Conservation (phyloP, 2,888 invertebrate genomes). For the Dasypogon diadema region DNA sequence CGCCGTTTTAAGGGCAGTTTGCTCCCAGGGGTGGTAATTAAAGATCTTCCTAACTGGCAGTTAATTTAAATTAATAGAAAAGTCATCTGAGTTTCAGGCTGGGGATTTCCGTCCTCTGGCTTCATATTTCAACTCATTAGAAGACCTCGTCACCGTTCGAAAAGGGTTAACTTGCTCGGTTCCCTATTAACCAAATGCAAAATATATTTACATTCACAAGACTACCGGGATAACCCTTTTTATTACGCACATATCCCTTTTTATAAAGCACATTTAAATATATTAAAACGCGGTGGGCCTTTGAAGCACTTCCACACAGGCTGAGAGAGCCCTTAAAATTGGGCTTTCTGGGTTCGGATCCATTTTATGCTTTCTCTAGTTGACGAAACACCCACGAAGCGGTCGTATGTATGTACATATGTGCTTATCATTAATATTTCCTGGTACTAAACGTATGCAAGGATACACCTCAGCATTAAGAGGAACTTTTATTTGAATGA, state of each 20-base stretch:
- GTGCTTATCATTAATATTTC: slow-evolving; percentile 45
- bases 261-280: slow-evolving; percentile 53
- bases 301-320: slow-evolving; percentile 23
- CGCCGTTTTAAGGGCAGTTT: slow-evolving; percentile 47
- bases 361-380: slow-evolving; percentile 34
- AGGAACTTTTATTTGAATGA: slow-evolving; percentile 36
- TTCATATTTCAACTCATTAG: slow-evolving; percentile 52
- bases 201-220: slow-evolving; percentile 39
- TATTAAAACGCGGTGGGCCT: slow-evolving; percentile 53
- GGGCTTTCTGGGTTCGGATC: slow-evolving; percentile 46
- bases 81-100: slow-evolving; percentile 55
- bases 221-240: slow-evolving; percentile 42
- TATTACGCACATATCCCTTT: slow-evolving; percentile 53
- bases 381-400: slow-evolving; percentile 38
- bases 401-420: slow-evolving; percentile 16
- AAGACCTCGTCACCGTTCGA: slow-evolving; percentile 1
- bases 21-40: slow-evolving; percentile 56
- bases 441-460: slow-evolving; percentile 25
- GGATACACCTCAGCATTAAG: slow-evolving; percentile 42
- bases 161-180: slow-evolving; percentile 13
- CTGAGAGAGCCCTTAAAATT: slow-evolving; percentile 40
- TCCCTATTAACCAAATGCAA: slow-evolving; percentile 31
- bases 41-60: slow-evolving; percentile 57
- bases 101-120: slow-evolving; percentile 51
- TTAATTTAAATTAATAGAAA: slow-evolving; percentile 60